Evolutionary conservation across 2,888 invertebrate genomes (phyloP), one percentile per base, ranked within the genome.

Genomic region (Pilophorus perplexus): DNA sequence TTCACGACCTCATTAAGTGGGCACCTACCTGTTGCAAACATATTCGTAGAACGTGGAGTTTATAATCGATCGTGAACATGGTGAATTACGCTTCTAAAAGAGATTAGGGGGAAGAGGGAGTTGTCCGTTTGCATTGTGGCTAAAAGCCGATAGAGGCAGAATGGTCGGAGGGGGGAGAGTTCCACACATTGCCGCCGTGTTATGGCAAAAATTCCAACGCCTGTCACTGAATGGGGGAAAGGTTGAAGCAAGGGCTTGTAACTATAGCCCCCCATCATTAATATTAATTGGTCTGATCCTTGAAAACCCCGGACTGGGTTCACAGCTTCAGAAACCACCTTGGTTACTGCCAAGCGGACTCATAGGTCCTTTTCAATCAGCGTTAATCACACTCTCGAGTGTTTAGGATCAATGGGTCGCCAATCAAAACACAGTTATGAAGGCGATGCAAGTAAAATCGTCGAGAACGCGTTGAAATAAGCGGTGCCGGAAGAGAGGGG

Each of bases 231-330:
- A 14, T n/a, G 38, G 33, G 38, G 38, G 38, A 55, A 52, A 38
- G 22, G 18, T 20, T 6, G 18, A 3, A 38, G 33, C 28, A 23
- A 14, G 22, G 55, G 37, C 33, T 37, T 55, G 55, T 33, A 55
- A 55, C 55, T 55, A 22, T 55, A 55, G 25, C 10, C 55, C 55
- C 55, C 55, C 55, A 38, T 55, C 55, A 55, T 55, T 55, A 55
- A 55, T 55, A 55, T 55, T 55, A 55, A 55, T 55, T 55, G 55
- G 55, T 55, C 55, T 18, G 55, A 38, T 38, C 55, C 55, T 55
- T 55, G 38, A 55, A 38, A 38, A 46, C 46, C 44, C 20, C 6
- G 12, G 6, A 10, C 44, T 44, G 18, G 33, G 54, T 54, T n/a
- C n/a, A n/a, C n/a, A n/a, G n/a, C n/a, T n/a, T n/a, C n/a, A n/a